Evolutionary conservation across 2,113 vertebrate genomes (phyloP), one percentile per base, ranked within the genome.

Genomic region (Ictidomys tridecemlineatus): DNA sequence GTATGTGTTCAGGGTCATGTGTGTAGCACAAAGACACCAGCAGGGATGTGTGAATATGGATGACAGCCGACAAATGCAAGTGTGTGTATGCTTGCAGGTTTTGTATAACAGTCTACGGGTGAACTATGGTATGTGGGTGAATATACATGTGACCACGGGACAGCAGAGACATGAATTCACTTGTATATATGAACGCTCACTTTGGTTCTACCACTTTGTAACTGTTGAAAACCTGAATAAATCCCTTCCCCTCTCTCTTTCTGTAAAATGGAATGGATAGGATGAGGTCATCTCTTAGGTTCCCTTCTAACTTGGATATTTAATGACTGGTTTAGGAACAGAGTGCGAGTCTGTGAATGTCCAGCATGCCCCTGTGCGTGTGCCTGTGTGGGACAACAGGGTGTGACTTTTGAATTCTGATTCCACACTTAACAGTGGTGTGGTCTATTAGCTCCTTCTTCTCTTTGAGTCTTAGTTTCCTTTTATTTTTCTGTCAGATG

Each of bases 151-250:
- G 69, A 39, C 24, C 45, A 12, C 63, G 48, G 34, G 65, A 76
- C 79, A 45, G 20, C 13, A 42, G 18, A 77, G 7, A 32, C 16
- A 51, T 61, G 37, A 39, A 74, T n/a, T 70, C 22, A 63, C 61
- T 26, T 63, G 61, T 8, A 28, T 63, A 63, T 28, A 24, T 70
- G 42, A 58, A 73, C 30, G 74, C 84, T 58, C 74, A 79, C 74
- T 42, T 85, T 85, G 85, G 53, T n/a, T 74, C 42, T 94, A 37
- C 74, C 26, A 51, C n/a, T 77, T 89, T 34, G 39, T 83, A 92
- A 84, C n/a, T 48, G 26, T 58, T 85, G 51, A 80, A 84, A 96
- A 76, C n/a, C 0, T 48, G 78, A 85, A 42, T 32, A 72, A 83
- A n/a, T 51, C 28, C 20, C 4, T 80, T 74, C 51, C 58, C 20